Base-by-base conservation (phyloP, 2,113 vertebrate genomes). In the Pongo abelii region DNA sequence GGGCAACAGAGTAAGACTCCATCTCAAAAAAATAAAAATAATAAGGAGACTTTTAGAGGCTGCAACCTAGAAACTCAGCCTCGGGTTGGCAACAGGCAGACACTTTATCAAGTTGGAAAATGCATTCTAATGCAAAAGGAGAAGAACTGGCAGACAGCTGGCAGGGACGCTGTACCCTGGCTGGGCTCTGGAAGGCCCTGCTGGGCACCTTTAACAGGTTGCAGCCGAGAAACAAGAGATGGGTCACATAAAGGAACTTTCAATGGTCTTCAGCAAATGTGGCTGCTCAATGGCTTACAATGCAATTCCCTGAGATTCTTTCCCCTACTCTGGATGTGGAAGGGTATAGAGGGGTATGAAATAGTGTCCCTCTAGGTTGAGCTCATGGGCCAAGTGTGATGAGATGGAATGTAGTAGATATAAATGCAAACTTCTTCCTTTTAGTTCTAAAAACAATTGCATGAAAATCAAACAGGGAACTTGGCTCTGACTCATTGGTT, bases 41-140 rank as follows among this genome's bases (percentile, higher is more conserved):
- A 91, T 77, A 85, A 93, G 64, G 70, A 94, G 78, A 38, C n/a
- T 93, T 84, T 40, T 61, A 55, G 69, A 95, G 50, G 87, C 48
- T 35, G 5, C 25, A 93, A 38, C 55, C 94, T 96, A 23, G 72
- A 97, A 87, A 85, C 64, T 8, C 92, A 69, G 52, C 18, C 79
- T 40, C 12, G 25, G 35, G 59, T 57, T 89, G 93, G 43, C 5
- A 46, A 74, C 2, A 55, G 52, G 32, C 20, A 64, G 48, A 25
- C 72, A 83, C 77, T 86, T 32, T 81, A 59, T 57, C 61, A 5
- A 25, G 78, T 43, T 75, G 52, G 72, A 70, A 79, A 97, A 23
- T 3, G 18, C 23, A 20, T 16, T 30, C 25, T n/a, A 48, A 55
- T 61, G 55, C 40, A 70, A 64, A 88, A 50, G 52, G 23, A 94